A percentile compares a stretch with the other conserved stretches of the same genome.
Conservation (phyloP, 1,140 invertebrate species). For the Heliconius hermathena region DNA sequence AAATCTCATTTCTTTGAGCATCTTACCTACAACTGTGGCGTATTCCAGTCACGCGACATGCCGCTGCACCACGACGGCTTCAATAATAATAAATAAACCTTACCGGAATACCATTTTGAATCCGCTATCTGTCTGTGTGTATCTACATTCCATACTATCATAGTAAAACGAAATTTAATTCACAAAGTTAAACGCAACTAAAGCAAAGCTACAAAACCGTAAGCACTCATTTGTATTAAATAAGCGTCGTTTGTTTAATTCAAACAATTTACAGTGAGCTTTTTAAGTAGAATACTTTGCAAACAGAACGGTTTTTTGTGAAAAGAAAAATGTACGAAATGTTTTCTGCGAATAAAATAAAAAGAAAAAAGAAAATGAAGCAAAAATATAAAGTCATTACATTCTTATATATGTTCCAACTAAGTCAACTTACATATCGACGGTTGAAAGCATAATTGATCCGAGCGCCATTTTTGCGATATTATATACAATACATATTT, state of each 20-base stretch:
- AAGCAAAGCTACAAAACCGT: constrained; percentile 8
- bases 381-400: not conserved
- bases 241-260: constrained; percentile 15
- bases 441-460: no score
- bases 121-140: not conserved
- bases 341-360: not conserved
- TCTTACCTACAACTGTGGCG: no score
- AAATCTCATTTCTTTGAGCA: no score
- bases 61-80: no score
- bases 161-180: not conserved
- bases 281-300: constrained; percentile 14
- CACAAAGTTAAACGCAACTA: not conserved
- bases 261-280: constrained; percentile 14
- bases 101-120: not conserved
- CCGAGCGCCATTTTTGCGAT: no score
- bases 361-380: not conserved
- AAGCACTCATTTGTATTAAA: constrained; percentile 14
- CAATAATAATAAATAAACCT: no score
- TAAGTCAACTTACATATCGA: no score
- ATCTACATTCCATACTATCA: constrained; percentile 1
- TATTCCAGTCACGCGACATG: no score
- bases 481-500: no score
- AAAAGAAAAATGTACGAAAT: constrained; percentile 2
- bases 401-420: no score
- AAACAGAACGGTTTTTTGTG: not conserved